phyloP scores from a whole-genome alignment of 2,797 vertebrate genomes.

The Podargus strigoides region DNA sequence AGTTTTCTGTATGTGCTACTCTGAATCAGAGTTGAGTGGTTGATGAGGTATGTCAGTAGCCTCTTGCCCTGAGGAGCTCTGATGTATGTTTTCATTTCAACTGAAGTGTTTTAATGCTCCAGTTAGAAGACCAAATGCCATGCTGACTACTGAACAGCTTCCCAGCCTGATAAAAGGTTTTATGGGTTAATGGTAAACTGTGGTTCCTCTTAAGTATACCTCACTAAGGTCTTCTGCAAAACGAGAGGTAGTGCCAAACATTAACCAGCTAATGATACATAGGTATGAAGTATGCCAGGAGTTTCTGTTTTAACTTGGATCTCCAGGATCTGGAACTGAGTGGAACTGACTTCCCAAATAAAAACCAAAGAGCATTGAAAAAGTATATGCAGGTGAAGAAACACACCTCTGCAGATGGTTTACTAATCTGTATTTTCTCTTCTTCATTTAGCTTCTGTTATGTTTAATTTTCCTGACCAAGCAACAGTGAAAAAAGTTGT shows the following conservation, averaged over 20 bases:
- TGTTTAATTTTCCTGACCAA: conserved; percentile 99
- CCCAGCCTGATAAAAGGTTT: neutral
- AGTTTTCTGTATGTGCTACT: neutral
- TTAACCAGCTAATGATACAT: neutral
- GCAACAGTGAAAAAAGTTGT: conserved; percentile 95
- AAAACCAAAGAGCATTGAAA: neutral
- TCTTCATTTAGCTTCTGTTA: conserved; percentile 86
- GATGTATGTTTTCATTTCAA: neutral
- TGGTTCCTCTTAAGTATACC: neutral
- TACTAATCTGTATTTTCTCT: conserved; percentile 39
- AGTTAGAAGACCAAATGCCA: neutral
- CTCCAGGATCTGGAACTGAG: no score
- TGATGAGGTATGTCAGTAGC: neutral
- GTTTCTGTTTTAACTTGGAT: neutral
- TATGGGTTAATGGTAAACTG: neutral
- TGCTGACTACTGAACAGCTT: neutral
- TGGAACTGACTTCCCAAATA: neutral
- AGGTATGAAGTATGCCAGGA: neutral
- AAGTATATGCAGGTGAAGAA: neutral
- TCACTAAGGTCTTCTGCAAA: neutral
- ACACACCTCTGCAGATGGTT: neutral
- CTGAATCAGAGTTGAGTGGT: neutral
- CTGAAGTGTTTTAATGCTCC: neutral
- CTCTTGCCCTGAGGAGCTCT: neutral
- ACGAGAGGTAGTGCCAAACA: neutral